Base-by-base conservation (phyloP, 2,113 vertebrate species). In the rabbit (Oryctolagus cuniculus) region DNA sequence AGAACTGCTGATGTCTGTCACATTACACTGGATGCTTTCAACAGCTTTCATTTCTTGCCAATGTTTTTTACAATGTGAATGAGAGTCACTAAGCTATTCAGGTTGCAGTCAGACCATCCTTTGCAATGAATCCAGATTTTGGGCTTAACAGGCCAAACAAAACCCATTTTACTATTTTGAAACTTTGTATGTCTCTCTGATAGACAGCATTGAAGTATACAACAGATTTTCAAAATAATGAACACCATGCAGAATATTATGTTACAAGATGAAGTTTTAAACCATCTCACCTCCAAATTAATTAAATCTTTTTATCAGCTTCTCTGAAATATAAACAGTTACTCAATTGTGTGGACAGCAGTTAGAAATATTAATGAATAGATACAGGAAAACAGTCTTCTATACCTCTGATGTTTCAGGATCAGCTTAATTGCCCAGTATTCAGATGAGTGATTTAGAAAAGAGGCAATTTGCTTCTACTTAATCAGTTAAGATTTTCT, bases 141-240 rank as follows among this genome's bases (percentile, higher is more conserved):
- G 21, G 24, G 64, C 12, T 75, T 91, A 79, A 63, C 29, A 64
- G 61, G 10, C 16, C 63, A 93, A 91, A 75, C 24, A 38, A 82
- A 94, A 70, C 89, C 85, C 2, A 44, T 94, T 92, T 85, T 87
- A 75, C 36, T 92, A 8, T 38, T 87, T 94, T 95, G 38, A 90
- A 82, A 87, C 10, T 87, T 90, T 74, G 80, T 78, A 75, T 95
- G 63, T 74, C 24, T 34, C 49, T 67, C 16, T 86, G 0, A 82
- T 83, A 61, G 34, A 34, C 61, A 64, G 15, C 74, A 78, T 0
- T 88, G 22, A 72, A 24, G 11, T 77, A 74, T 25, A 72, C 11
- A 74, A 61, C 51, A 75, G 53, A 81, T 44, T 34, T 89, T 67
- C 77, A 2, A 29, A 85, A 69, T 49, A 29, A 19, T 58, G 55